Evolutionary conservation across 2,797 vertebrate genomes (phyloP).

Genomic region (Spheniscus humboldti): DNA sequence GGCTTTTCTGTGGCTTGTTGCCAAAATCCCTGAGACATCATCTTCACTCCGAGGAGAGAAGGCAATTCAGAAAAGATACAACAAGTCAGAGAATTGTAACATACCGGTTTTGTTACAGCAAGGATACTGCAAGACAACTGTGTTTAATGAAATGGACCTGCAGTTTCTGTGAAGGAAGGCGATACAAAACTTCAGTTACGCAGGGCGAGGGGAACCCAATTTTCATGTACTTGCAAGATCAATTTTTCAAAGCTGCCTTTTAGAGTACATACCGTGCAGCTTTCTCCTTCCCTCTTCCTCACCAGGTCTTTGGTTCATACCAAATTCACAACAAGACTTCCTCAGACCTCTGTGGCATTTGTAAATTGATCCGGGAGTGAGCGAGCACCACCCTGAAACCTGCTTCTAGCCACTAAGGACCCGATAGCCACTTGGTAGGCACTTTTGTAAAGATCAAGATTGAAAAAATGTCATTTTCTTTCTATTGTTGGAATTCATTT

Average conservation of each 20-base stretch:
- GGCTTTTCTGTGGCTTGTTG: neutral
- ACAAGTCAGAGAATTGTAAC: neutral
- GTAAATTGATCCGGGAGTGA: neutral
- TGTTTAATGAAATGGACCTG: neutral
- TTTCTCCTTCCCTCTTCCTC: neutral
- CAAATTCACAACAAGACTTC: neutral
- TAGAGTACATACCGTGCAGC: neutral
- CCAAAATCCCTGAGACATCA: neutral
- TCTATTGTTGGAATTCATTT: neutral
- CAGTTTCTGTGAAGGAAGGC: neutral
- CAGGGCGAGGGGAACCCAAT: neutral
- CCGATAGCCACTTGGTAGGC: neutral
- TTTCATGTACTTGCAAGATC: neutral
- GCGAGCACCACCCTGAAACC: neutral
- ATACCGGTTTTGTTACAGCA: neutral
- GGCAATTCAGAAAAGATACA: neutral
- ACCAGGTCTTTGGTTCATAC: neutral
- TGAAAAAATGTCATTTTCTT: neutral
- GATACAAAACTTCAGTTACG: neutral
- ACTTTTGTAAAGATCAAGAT: neutral
- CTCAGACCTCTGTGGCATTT: neutral
- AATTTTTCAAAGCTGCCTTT: neutral
- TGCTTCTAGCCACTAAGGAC: neutral
- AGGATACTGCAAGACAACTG: neutral
- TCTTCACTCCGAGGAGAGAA: neutral